These are phyloP conservation scores for Nannoperca australis DNA, from an alignment of 2,797 vertebrate species.

Conservation along the genomic window DNA sequence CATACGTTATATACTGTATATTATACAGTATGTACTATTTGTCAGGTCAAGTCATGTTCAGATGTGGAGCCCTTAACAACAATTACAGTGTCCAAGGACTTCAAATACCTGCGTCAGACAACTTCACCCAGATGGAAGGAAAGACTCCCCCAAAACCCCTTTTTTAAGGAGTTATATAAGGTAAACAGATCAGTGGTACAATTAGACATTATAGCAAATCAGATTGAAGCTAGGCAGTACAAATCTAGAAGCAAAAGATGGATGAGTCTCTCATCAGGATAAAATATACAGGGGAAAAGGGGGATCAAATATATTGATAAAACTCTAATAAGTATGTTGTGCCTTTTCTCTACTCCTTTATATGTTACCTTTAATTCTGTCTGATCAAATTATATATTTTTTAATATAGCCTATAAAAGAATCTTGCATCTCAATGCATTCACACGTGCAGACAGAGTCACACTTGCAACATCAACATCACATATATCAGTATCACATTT, in stretches of 20 bases:
- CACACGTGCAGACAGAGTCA: neutral
- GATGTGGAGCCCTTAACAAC: neutral
- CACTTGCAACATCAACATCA: neutral
- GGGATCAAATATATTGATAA: neutral
- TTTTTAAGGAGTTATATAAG: neutral
- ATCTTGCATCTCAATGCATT: neutral
- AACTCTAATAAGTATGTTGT: neutral
- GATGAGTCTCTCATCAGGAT: neutral
- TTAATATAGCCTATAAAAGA: neutral
- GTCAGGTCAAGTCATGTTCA: neutral
- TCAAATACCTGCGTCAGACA: neutral
- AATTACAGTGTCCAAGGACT: neutral
- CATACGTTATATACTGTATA: neutral
- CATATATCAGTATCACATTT: too few relatives aligned
- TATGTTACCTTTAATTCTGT: neutral
- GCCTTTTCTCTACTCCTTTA: neutral
- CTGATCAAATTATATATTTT: neutral
- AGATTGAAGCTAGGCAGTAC: neutral
- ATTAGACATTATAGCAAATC: neutral
- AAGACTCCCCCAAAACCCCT: neutral
- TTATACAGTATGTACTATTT: neutral
- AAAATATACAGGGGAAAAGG: neutral
- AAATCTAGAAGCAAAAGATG: neutral
- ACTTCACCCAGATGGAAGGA: neutral
- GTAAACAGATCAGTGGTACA: constrained; percentile 2